Conservation (phyloP, 1,140 invertebrate species). For the Muscidifurax raptorellus region DNA sequence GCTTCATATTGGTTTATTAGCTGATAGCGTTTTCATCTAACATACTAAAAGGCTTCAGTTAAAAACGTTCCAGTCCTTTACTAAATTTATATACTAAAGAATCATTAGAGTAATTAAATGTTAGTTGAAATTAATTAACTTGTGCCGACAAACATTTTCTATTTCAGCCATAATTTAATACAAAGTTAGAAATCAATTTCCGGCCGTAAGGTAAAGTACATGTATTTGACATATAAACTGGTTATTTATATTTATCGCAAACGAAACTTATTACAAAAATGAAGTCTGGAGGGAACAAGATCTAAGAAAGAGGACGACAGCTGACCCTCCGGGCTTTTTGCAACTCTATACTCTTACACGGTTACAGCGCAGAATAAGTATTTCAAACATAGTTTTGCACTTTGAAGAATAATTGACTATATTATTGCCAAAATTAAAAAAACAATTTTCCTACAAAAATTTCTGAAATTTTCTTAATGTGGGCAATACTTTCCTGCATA, state of each 20-base stretch:
- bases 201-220: background rate
- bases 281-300: background rate
- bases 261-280: conserved; percentile 4
- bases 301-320: background rate
- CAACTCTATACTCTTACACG: background rate
- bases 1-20: no score
- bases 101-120: background rate
- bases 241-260: conserved; percentile 10
- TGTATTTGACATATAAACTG: background rate
- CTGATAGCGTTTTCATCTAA: no score
- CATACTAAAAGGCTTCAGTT: no score
- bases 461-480: no score
- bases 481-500: no score
- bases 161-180: no score
- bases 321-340: background rate
- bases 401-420: background rate
- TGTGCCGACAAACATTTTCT: no score
- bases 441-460: no score
- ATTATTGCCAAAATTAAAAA: background rate
- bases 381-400: background rate
- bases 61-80: no score
- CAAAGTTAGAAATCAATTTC: background rate
- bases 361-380: background rate
- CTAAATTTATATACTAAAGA: no score
- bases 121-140: background rate